A percentile compares a stretch with the other conserved stretches of the same genome.
Conservation (phyloP, 2,888 invertebrate species). For the Therioaphis trifolii region DNA sequence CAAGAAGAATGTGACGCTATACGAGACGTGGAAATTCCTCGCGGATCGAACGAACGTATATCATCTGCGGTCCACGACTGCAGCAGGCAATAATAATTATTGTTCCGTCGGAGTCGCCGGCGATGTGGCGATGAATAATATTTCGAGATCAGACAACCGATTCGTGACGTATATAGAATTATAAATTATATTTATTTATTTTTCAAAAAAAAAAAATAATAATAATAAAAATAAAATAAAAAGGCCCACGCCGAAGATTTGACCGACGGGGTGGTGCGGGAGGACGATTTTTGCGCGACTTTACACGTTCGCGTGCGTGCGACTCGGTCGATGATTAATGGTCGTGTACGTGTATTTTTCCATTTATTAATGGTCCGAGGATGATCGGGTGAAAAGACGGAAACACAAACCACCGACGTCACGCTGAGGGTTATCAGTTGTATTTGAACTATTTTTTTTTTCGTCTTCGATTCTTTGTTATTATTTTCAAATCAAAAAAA, state of each 20-base stretch:
- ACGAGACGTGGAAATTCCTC: not conserved
- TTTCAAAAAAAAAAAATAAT: too few relatives aligned
- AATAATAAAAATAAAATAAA: too few relatives aligned
- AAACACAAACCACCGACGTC: conserved; percentile 34
- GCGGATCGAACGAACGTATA: not conserved
- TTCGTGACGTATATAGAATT: not conserved
- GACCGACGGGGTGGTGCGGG: not conserved
- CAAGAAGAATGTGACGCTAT: not conserved
- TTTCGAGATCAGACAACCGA: conserved; percentile 13
- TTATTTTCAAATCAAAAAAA: not conserved
- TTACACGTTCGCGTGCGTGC: conserved; percentile 4
- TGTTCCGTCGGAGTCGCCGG: not conserved
- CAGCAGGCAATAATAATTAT: too few relatives aligned
- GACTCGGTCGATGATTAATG: conserved; percentile 48
- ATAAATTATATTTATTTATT: conserved; percentile 23
- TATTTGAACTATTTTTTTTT: conserved; percentile 11
- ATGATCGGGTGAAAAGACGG: conserved; percentile 55
- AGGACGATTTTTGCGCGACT: conserved; percentile 12
- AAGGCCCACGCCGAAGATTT: not conserved
- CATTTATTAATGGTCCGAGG: conserved; percentile 58
- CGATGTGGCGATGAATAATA: not conserved
- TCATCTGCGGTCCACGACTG: not conserved
- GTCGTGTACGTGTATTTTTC: conserved; percentile 29
- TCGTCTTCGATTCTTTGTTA: not conserved
- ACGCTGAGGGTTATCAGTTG: conserved; percentile 45